Percentiles rank a stretch among this genome's conserved stretches.
phyloP scores from a whole-genome alignment of 2,888 invertebrate genomes.

The Hanleya hanleyi region DNA sequence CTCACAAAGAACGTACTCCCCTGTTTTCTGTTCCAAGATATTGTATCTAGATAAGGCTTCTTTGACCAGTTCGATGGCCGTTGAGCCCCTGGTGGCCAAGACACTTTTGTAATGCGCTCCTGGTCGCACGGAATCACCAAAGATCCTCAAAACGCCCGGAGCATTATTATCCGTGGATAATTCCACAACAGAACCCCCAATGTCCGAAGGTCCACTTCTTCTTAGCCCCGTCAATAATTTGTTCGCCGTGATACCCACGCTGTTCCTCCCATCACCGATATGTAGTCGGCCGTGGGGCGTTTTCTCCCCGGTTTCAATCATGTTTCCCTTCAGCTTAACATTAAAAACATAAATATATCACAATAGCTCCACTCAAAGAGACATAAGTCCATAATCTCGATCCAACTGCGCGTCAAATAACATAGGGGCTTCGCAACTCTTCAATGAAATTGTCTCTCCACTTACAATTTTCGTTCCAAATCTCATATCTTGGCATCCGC shows the following conservation, averaged over 20 bases:
- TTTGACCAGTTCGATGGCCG: constrained; percentile 63
- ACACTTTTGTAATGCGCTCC: constrained; percentile 69
- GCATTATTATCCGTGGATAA: constrained; percentile 60
- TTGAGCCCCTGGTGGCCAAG: constrained; percentile 61
- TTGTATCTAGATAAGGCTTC: constrained; percentile 65
- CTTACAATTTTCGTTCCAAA: too few species aligned
- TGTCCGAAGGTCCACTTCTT: background rate
- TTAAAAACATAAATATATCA: too few species aligned
- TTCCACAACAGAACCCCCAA: constrained; percentile 35
- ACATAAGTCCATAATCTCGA: too few species aligned
- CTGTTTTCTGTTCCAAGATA: constrained; percentile 43
- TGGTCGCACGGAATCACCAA: constrained; percentile 61
- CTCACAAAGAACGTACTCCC: constrained; percentile 66
- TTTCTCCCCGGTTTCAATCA: background rate
- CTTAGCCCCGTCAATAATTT: background rate
- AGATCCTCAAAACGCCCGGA: constrained; percentile 66
- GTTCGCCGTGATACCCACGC: background rate
- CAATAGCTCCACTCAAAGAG: too few species aligned
- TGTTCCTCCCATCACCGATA: background rate
- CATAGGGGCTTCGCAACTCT: too few species aligned
- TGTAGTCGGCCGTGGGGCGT: background rate
- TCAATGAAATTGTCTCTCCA: too few species aligned
- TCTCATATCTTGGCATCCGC: too few species aligned
- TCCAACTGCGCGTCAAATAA: too few species aligned
- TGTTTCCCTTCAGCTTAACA: background rate